Base-by-base conservation (phyloP, 2,113 vertebrate genomes). In the Phrynocephalus versicolor region DNA sequence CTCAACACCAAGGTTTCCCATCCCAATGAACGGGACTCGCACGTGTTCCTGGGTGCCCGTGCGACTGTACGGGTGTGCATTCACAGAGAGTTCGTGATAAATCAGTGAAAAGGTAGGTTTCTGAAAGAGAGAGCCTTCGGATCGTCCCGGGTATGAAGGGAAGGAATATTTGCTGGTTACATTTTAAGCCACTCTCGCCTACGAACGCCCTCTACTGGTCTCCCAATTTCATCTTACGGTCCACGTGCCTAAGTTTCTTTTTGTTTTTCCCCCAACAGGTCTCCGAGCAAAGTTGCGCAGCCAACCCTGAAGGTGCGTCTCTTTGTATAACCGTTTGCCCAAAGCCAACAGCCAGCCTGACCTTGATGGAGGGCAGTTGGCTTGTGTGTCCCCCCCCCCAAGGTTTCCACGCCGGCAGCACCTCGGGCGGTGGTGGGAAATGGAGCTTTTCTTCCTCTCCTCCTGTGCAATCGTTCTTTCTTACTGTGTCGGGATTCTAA, bases 231-330 rank as follows among this genome's bases (percentile, higher is more conserved):
- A 45, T 21, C 78, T 86, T 16, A 80, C n/a, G 77, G 39, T 60
- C 25, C 12, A 82, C 3, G 0, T 13, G 2, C 82, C 27, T 62
- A 6, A 37, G 88, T 87, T 92, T 89, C 74, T 89, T 95, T 90
- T 91, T 85, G n/a, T n/a, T 88, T 95, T 93, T 90, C 85, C 76
- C 41, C 88, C 62, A 85, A 89, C 92, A 99, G 98, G 93, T 98
- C 98, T 87, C 97, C 98, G 57, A 94, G 89, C 74, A 98, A 98
- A 94, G 94, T 96, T 94, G 95, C 92, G 89, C 92, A 96, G 93
- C 96, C 95, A 79, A 89, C 94, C 18, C 87, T 95, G 84, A 95
- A 97, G 97, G 98, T 99, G 96, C 95, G 97, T 96, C 89, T 79
- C 64, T 89, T 84, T 58, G 71, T 80, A 39, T 89, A 81, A 86